phyloP scores from a whole-genome alignment of 2,113 vertebrate genomes.

The Entelurus aequoreus region DNA sequence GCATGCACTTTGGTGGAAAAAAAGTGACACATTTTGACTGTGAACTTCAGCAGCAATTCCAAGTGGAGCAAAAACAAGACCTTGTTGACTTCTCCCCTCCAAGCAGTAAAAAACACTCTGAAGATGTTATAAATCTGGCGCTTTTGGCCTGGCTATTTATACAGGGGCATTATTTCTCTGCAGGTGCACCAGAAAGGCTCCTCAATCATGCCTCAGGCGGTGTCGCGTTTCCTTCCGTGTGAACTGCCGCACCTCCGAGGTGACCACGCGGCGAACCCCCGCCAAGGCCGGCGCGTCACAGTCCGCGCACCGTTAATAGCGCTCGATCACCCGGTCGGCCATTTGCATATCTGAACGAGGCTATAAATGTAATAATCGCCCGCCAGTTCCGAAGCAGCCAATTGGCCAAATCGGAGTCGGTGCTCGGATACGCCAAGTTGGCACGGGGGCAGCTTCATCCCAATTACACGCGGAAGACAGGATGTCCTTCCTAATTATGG shows the following conservation, averaged over 20 bases:
- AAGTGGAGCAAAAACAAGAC: too few species aligned
- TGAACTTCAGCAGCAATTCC: background rate
- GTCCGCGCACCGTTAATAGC: slow-evolving; percentile 10
- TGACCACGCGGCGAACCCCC: background rate
- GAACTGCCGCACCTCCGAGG: background rate
- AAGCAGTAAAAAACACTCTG: too few species aligned
- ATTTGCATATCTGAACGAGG: slow-evolving; percentile 23
- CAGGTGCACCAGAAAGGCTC: background rate
- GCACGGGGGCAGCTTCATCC: slow-evolving; percentile 53
- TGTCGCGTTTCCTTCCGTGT: too few species aligned
- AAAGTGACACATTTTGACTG: background rate
- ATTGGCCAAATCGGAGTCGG: slow-evolving; percentile 49
- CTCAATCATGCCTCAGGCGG: too few species aligned
- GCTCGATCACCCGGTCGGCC: slow-evolving; percentile 26
- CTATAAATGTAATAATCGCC: slow-evolving; percentile 59
- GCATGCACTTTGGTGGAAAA: background rate
- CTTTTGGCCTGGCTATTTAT: background rate
- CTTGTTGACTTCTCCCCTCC: background rate
- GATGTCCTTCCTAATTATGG: slow-evolving; percentile 63
- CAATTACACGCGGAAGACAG: slow-evolving; percentile 59
- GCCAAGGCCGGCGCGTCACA: background rate
- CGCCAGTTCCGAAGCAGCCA: slow-evolving; percentile 54
- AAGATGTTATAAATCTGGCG: background rate
- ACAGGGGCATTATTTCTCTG: background rate
- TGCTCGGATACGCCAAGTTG: slow-evolving; percentile 54